Percentiles rank a stretch among this genome's conserved stretches.
These are phyloP conservation scores for Murina feae DNA, from an alignment of 2,113 vertebrate genomes.

Conservation along the genomic window DNA sequence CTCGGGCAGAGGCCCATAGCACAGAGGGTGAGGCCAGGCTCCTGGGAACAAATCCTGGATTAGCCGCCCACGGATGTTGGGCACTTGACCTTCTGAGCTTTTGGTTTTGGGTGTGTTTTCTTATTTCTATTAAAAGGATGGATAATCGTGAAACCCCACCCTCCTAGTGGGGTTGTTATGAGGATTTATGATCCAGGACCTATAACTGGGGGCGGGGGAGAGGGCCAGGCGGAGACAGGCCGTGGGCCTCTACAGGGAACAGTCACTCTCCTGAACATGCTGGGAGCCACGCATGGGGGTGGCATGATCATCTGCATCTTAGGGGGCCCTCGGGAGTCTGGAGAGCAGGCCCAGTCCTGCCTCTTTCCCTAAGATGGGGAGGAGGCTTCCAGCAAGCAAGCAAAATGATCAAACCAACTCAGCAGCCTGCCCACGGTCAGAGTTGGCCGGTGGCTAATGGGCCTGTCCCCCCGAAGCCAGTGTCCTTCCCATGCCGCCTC, in stretches of 20 bases:
- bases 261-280: too few species aligned
- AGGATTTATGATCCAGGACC: neutral
- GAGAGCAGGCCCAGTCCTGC: neutral
- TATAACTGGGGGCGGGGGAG: neutral
- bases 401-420: neutral
- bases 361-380: neutral
- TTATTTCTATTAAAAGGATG: neutral
- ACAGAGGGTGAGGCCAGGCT: neutral
- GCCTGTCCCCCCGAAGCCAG: neutral
- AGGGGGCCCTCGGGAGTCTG: neutral
- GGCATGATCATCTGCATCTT: neutral
- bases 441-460: neutral
- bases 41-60: neutral
- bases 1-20: accelerated
- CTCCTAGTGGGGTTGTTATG: neutral
- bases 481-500: neutral
- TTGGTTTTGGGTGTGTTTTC: neutral
- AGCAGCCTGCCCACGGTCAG: neutral
- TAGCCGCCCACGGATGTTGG: neutral
- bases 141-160: too few species aligned
- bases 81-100: neutral
- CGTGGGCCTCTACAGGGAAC: neutral
- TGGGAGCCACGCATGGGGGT: neutral
- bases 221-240: neutral
- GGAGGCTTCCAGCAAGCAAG: neutral